A percentile compares a stretch with the other conserved stretches of the same genome.
phyloP scores from a whole-genome alignment of 2,113 vertebrate species.

The Eolophus roseicapilla region DNA sequence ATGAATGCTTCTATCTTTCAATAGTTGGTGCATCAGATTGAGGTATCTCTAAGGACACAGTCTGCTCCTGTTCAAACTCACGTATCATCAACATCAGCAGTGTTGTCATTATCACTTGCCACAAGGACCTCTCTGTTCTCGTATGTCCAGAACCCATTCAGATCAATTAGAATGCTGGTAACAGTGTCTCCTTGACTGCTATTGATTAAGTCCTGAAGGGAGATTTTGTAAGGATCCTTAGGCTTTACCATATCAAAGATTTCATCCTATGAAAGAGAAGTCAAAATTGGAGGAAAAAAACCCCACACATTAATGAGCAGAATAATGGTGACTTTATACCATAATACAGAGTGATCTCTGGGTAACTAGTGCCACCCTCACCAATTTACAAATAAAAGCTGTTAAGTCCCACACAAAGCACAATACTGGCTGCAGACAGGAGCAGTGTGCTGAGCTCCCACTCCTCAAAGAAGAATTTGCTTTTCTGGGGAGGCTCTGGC shows the following conservation, averaged over 20 bases:
- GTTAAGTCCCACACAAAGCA: neutral
- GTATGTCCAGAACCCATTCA: conserved; percentile 98
- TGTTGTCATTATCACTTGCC: conserved; percentile 84
- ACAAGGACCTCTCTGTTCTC: conserved; percentile 98
- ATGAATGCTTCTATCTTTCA: conserved; percentile 25
- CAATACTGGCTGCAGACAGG: neutral
- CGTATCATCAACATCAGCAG: conserved; percentile 84
- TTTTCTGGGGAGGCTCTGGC: neutral
- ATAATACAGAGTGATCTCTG: neutral
- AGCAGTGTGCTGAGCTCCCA: neutral
- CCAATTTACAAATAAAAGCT: neutral
- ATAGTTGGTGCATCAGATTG: neutral
- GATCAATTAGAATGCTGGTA: conserved; percentile 94
- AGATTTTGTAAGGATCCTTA: conserved; percentile 93
- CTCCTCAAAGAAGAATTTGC: neutral
- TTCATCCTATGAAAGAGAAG: conserved; percentile 85
- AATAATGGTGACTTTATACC: neutral
- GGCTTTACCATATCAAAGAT: conserved; percentile 99
- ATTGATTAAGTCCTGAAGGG: conserved; percentile 95
- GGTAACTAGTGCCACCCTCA: neutral
- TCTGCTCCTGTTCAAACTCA: conserved; percentile 65
- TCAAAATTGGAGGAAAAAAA: neutral
- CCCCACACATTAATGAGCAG: neutral
- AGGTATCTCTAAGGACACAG: neutral
- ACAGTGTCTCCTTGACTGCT: conserved; percentile 98